Conservation (phyloP, 2,797 vertebrate genomes). For the Chloroceryle inda region DNA sequence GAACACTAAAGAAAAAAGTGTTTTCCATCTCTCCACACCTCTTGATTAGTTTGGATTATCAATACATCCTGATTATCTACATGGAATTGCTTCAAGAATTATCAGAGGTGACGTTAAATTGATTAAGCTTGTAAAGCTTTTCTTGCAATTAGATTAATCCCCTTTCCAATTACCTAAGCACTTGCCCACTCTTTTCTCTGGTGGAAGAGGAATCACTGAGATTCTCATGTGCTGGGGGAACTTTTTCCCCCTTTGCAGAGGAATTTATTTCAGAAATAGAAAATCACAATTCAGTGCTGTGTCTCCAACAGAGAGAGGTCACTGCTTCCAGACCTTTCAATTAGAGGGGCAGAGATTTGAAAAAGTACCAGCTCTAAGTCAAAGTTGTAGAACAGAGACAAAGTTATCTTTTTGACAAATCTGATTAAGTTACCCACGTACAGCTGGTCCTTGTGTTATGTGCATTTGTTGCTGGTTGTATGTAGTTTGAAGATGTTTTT, state of each 20-base stretch:
- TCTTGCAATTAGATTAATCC: slow-evolving; percentile 62
- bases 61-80: slow-evolving; percentile 64
- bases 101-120: slow-evolving; percentile 70
- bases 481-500: not conserved
- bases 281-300: not conserved
- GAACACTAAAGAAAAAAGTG: not conserved
- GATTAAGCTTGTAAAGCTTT: slow-evolving; percentile 73
- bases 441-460: not conserved
- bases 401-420: not conserved
- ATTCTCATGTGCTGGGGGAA: not conserved
- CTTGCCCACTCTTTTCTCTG: not conserved
- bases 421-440: not conserved
- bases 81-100: slow-evolving; percentile 53
- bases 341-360: not conserved
- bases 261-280: not conserved
- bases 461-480: not conserved
- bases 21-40: slow-evolving; percentile 31
- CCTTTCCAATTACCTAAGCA: slow-evolving; percentile 40
- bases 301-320: slow-evolving; percentile 23
- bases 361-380: not conserved
- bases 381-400: not conserved
- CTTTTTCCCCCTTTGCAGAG: not conserved
- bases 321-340: not conserved
- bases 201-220: not conserved
- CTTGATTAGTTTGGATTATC: slow-evolving; percentile 69